Evolutionary conservation across 2,888 invertebrate species (phyloP), one percentile per base, ranked within the genome.

Genomic region (Eupithecia exiguata): DNA sequence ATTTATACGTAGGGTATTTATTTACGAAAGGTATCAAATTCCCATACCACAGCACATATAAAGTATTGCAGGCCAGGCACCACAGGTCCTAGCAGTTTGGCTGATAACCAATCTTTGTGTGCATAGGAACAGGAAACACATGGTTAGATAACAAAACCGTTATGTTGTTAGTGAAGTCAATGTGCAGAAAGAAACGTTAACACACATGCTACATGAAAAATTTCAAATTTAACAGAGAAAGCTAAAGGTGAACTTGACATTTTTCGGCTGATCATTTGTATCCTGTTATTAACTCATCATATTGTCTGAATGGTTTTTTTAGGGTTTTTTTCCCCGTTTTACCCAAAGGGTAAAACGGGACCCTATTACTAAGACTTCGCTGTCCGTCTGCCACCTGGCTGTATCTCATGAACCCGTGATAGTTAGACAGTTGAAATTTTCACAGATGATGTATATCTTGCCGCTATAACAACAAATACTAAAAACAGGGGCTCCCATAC

Each of bases 61-160:
- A 53, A 25, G 68, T 38, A 66, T 53, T 58, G 70, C 72, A 72
- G 53, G 62, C 66, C 49, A 53, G 49, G 10, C 49, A 71, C 74
- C 69, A 70, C 70, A 49, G 35, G 30, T 0, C 46, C 62, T 18
- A 49, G 63, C 71, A 72, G 63, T 71, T 67, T 68, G 53, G 58
- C 72, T 75, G 76, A 76, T 76, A 76, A 74, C 71, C 71, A 76
- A 76, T 76, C 73, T 73, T 62, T 73, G 76, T 76, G 66, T 71
- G 69, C 67, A 74, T 71, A 73, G 76, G 61, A 71, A 76, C 76
- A 76, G 76, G 73, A 76, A 76, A 73, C 65, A 72, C 46, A 71
- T 76, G 71, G 73, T 69, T 66, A 70, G 76, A 76, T 76, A 76
- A 76, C 53, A 9, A 75, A 71, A 71, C 69, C 71, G 73, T 71